Conservation (phyloP, 2,113 vertebrate species). For the Nettapus auritus region DNA sequence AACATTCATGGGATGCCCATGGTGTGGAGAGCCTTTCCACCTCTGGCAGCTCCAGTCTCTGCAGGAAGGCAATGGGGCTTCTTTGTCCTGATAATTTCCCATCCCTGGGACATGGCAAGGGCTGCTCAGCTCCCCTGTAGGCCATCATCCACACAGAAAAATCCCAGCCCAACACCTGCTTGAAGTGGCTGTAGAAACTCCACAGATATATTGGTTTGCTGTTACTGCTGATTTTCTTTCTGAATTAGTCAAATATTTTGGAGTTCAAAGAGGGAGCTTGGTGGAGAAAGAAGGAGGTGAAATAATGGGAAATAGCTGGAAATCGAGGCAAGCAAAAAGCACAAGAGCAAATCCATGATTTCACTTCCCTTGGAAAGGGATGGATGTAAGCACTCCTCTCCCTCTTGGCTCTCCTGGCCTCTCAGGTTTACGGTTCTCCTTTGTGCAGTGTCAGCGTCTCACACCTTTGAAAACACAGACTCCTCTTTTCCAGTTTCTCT, state of each 20-base stretch:
- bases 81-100: neutral
- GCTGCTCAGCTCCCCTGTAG: neutral
- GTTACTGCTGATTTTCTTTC: neutral
- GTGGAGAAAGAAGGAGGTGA: neutral
- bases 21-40: neutral
- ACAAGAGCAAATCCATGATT: slow-evolving; percentile 7
- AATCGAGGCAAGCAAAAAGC: neutral
- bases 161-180: neutral
- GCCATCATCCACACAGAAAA: fast-evolving
- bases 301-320: neutral
- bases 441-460: slow-evolving; percentile 6
- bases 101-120: neutral
- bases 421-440: neutral
- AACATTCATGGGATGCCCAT: neutral
- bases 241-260: neutral
- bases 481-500: neutral
- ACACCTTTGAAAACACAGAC: neutral
- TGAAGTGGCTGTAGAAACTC: neutral
- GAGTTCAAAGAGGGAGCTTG: neutral
- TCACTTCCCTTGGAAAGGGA: neutral
- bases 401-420: neutral
- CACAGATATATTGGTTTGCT: neutral
- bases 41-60: neutral
- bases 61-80: neutral
- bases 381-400: neutral